phyloP scores from a whole-genome alignment of 2,888 invertebrate species.

The Eupelmus urozonus region DNA sequence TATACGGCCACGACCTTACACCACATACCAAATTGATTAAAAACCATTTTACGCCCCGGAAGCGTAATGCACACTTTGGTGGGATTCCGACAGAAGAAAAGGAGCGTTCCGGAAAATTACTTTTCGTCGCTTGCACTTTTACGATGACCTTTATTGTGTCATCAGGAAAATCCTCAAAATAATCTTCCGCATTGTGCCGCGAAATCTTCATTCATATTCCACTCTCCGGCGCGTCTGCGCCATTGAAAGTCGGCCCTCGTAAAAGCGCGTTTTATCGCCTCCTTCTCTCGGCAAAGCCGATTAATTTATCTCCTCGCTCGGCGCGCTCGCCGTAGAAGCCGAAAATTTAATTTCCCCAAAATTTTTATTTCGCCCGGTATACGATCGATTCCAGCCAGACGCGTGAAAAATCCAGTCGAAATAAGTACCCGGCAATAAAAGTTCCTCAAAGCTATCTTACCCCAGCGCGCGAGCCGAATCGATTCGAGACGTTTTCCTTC shows the following conservation, averaged over 20 bases:
- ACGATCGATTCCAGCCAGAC: background rate
- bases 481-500: constrained; percentile 31
- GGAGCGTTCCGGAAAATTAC: constrained; percentile 32
- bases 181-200: constrained; percentile 20
- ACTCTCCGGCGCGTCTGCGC: no score
- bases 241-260: constrained; percentile 2
- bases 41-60: no score
- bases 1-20: no score
- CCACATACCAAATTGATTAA: no score
- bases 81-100: background rate
- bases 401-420: constrained; percentile 35
- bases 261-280: constrained; percentile 45
- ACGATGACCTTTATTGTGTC: constrained; percentile 36
- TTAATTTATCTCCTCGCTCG: constrained; percentile 33
- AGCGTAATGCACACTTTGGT: background rate
- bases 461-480: background rate
- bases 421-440: constrained; percentile 43
- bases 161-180: constrained; percentile 3
- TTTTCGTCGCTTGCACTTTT: constrained; percentile 32
- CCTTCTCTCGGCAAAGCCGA: constrained; percentile 30
- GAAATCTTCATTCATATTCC: constrained; percentile 18
- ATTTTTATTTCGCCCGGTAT: constrained; percentile 40
- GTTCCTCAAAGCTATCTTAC: constrained; percentile 30
- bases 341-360: constrained; percentile 26
- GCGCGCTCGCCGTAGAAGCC: background rate